A percentile compares a stretch with the other conserved stretches of the same genome.
Conservation (phyloP, 2,113 vertebrate genomes). For the Vidua chalybeata region DNA sequence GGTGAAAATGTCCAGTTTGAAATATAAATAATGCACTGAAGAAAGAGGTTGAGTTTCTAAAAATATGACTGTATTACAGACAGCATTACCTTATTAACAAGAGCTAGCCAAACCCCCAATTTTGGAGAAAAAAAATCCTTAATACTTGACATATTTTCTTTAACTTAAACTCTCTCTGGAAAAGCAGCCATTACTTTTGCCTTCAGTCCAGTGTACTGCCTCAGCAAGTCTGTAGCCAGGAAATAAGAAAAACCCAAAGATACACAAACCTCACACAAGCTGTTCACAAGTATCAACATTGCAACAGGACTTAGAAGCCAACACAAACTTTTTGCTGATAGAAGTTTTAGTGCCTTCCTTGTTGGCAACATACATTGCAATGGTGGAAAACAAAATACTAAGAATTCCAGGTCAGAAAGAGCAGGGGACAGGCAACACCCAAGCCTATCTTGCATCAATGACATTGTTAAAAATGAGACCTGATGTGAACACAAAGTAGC, state of each 20-base stretch:
- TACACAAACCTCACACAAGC: neutral
- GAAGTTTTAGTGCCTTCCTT: neutral
- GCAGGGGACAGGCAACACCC: neutral
- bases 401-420: neutral
- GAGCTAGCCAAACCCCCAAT: neutral
- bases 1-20: constrained; percentile 54
- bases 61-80: neutral
- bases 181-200: constrained; percentile 14
- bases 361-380: neutral
- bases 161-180: constrained; percentile 3
- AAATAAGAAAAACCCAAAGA: neutral
- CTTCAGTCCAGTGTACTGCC: constrained; percentile 13
- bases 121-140: neutral
- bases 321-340: neutral
- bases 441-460: neutral
- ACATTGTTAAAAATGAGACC: neutral
- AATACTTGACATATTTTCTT: neutral
- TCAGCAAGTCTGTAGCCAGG: neutral
- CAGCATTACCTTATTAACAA: neutral
- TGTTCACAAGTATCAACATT: neutral
- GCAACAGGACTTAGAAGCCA: neutral
- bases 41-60: constrained; percentile 59
- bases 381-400: neutral
- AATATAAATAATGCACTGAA: constrained; percentile 68
- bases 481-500: neutral